phyloP scores from a whole-genome alignment of 2,113 vertebrate genomes.

The Phalacrocorax carbo region DNA sequence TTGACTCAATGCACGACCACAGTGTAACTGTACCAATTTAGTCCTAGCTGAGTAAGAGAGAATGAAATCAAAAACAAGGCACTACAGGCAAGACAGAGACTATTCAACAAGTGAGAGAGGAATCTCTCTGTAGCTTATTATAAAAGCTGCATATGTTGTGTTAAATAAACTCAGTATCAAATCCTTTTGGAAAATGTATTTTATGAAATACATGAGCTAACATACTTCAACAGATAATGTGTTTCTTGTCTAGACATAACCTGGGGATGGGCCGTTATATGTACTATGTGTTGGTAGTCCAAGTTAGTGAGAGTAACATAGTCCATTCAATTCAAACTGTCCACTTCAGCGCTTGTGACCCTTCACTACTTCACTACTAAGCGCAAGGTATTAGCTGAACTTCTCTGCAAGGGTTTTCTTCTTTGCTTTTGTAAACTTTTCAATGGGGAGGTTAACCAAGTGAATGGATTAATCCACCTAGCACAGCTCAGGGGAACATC shows the following conservation, averaged over 20 bases:
- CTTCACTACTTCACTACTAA: background rate
- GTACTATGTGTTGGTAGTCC: no score
- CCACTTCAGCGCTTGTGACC: background rate
- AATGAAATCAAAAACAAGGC: background rate
- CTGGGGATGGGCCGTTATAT: no score
- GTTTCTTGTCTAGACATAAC: no score
- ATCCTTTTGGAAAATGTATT: background rate
- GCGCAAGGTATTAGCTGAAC: background rate
- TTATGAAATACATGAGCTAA: background rate
- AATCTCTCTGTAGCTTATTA: background rate
- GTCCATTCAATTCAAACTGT: background rate
- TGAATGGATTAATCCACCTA: background rate
- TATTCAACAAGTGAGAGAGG: background rate
- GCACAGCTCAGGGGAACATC: background rate
- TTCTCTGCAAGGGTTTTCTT: background rate
- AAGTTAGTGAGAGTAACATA: background rate
- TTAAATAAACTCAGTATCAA: background rate
- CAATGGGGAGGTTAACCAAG: background rate
- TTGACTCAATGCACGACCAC: background rate
- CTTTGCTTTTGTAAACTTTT: background rate
- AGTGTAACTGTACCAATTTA: background rate
- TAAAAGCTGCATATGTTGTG: background rate
- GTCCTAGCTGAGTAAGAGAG: background rate
- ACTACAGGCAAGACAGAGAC: background rate
- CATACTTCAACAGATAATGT: no score